Evolutionary conservation across 2,797 vertebrate species (phyloP).

Genomic region (Petrocephalus sullivani): DNA sequence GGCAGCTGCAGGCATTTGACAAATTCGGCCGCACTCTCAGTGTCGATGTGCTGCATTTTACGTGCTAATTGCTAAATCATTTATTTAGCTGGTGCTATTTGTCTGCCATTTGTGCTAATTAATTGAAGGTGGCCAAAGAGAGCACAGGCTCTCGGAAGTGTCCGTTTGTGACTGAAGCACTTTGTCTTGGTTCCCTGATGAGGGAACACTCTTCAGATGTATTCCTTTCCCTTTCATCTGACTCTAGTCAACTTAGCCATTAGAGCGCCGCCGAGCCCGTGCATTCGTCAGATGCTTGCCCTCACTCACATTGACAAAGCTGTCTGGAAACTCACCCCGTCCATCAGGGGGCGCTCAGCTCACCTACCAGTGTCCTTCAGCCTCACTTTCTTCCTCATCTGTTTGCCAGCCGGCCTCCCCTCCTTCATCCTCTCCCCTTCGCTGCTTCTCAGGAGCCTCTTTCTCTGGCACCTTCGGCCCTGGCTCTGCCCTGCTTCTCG

Average conservation of each 20-base stretch:
- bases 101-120: neutral
- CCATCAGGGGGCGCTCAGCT: neutral
- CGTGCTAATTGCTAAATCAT: constrained; percentile 8
- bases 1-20: neutral
- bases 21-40: neutral
- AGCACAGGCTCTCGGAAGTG: neutral
- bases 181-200: constrained; percentile 55
- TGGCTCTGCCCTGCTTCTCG: constrained; percentile 29
- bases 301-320: neutral
- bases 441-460: neutral
- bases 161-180: constrained; percentile 56
- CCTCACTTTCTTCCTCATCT: neutral
- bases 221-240: constrained; percentile 55
- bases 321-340: neutral
- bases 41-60: neutral
- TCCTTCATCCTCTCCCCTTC: neutral
- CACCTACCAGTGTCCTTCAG: neutral
- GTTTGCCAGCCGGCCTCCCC: neutral
- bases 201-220: constrained; percentile 53
- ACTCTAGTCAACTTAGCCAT: constrained; percentile 55
- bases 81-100: neutral
- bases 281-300: constrained; percentile 33
- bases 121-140: neutral
- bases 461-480: neutral
- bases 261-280: constrained; percentile 42